Base-by-base conservation (phyloP, 1,140 invertebrate species). In the Polypedilum pembai region DNA sequence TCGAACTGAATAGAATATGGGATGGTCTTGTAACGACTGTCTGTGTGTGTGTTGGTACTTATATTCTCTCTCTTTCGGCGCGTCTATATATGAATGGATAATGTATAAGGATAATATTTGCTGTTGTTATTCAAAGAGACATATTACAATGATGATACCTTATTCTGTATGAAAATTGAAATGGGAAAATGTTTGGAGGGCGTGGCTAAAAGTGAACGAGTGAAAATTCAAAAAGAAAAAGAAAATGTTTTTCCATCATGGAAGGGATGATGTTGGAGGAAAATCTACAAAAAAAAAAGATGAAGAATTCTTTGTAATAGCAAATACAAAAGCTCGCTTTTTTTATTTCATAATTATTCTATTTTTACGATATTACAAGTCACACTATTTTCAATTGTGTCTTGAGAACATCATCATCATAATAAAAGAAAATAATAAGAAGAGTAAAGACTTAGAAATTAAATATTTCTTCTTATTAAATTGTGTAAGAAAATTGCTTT, bases 91-190 rank as follows among this genome's bases (percentile, higher is more conserved):
- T 69, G 65, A 69, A 20, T 21, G 65, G 65, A 69, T 69, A 66
- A 66, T 66, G 18, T 45, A 20, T 20, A 66, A 18, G 65, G 65
- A 69, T 69, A 69, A 69, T 69, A 21, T 69, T 69, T 69, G 15
- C 65, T 18, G 45, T 8, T 12, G 24, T 33, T 33, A 33, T 33
- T 33, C 45, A 15, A 17, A 18, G 65, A 69, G 65, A 69, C 65
- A 69, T 56, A 56, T 56, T 56, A 56, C 45, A 56, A 56, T 69
- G 65, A 69, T 69, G 65, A 69, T 69, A 69, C 65, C 65, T 69
- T 69, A 20, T 12, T 56, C 10, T 69, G 65, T 8, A n/a, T 18
- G 17, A 69, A 69, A 18, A 69, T 69, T 5, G 5, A 33, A 33
- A 3, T 3, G 24, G 24, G 17, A 69, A 69, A 69, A 69, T 20